Evolutionary conservation across 2,797 vertebrate species (phyloP), one percentile per base, ranked within the genome.

Genomic region (Potorous gilbertii): DNA sequence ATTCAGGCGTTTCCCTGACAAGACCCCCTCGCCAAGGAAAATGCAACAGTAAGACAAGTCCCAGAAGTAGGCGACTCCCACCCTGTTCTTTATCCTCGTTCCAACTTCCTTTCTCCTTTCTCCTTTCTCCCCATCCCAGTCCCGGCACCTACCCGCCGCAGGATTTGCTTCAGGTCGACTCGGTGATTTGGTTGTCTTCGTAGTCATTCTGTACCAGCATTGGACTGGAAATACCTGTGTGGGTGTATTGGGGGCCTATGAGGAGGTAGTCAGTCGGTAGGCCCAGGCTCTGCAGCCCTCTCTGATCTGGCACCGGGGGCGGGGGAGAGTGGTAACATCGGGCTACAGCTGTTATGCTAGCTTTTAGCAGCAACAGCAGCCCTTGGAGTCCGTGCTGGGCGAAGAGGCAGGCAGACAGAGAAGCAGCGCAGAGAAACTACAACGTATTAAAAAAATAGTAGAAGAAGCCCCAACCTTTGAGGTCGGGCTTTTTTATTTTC

Each of bases 401-500:
- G 91, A 96, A 97, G 98, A 96, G 74, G 89, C 94, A 50, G 74
- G 97, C 93, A 59, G 92, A 95, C 29, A 52, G 94, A 54, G 94
- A 97, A 95, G 92, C 94, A 96, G 90, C 46, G 54, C 66, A 50
- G 91, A 92, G 96, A 55, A 93, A 94, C 94, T 95, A 94, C 13
- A 50, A 90, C 40, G 40, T 50, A 87, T 50, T 87, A n/a, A 2
- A 21, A 55, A 62, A 16, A 91, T 6, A 29, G 54, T 91, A 90
- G 54, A 50, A 3, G 6, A 54, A 62, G 93, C 52, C 40, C 54
- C 92, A 94, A 97, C 50, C 74, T 91, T 93, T 94, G 94, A 56
- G 90, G 94, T 55, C 95, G 95, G 95, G 93, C 94, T 98, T 97
- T 98, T 95, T 96, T 96, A 31, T 74, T 97, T 98, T 98, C 98